Conservation (phyloP, 2,113 vertebrate species). For the Notothenia coriiceps region DNA sequence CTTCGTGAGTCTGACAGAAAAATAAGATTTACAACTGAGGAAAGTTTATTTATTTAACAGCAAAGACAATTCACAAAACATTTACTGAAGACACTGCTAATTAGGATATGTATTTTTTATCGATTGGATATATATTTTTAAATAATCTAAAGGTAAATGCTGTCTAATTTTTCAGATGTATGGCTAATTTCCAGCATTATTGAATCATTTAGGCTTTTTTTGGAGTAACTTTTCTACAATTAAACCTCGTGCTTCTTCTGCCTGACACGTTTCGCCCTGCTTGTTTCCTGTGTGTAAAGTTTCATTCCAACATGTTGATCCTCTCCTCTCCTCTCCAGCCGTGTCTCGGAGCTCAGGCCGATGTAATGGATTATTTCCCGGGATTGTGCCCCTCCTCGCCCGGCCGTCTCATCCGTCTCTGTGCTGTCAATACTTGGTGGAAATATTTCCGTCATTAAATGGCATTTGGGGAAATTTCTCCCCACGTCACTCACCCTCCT, state of each 20-base stretch:
- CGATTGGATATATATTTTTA: not conserved
- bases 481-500: constrained; percentile 58
- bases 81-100: constrained; percentile 1
- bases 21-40: not conserved
- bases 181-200: not conserved
- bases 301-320: constrained; percentile 61
- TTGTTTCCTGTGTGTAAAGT: constrained; percentile 35
- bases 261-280: not conserved
- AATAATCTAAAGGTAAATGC: not conserved
- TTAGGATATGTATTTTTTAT: not conserved
- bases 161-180: not conserved
- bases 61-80: not conserved
- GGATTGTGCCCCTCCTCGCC: constrained; percentile 27
- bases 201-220: not conserved
- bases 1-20: not conserved
- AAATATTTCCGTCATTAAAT: constrained; percentile 82
- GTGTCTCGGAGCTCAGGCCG: constrained; percentile 5
- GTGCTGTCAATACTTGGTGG: constrained; percentile 74
- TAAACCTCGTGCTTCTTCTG: not conserved
- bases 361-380: constrained; percentile 55
- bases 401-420: constrained; percentile 63
- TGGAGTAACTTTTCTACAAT: not conserved
- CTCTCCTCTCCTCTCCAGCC: constrained; percentile 13
- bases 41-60: not conserved
- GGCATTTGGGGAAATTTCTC: constrained; percentile 79